A percentile compares a stretch with the other conserved stretches of the same genome.
phyloP scores from a whole-genome alignment of 2,797 vertebrate species.

The Protonibea diacanthus region DNA sequence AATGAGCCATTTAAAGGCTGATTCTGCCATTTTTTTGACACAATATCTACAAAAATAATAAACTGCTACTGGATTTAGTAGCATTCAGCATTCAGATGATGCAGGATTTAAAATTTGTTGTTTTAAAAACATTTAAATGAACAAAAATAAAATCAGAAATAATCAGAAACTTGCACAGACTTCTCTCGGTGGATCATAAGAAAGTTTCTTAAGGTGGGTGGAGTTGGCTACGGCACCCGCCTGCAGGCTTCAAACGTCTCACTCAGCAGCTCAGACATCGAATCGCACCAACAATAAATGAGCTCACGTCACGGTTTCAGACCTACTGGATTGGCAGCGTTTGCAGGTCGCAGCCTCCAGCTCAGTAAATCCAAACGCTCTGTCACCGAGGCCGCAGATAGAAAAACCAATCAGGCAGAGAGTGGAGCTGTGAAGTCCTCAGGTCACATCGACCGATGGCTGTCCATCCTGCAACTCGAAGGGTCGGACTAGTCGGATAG shows the following conservation, averaged over 20 bases:
- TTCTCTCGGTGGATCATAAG: not conserved
- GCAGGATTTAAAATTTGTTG: no score
- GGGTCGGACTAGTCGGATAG: not conserved
- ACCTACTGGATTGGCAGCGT: conserved; percentile 9
- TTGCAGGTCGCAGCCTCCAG: conserved; percentile 33
- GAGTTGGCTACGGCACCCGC: not conserved
- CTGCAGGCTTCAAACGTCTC: conserved; percentile 27
- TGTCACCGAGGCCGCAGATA: conserved; percentile 32
- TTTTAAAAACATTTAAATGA: not conserved
- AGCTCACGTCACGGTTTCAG: conserved; percentile 25
- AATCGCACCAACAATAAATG: conserved; percentile 21
- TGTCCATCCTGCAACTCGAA: conserved; percentile 1
- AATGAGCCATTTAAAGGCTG: not conserved
- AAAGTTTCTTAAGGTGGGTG: not conserved
- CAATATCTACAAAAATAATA: no score
- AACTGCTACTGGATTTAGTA: no score
- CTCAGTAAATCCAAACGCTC: conserved; percentile 9
- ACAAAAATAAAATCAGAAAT: not conserved
- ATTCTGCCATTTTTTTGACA: not conserved
- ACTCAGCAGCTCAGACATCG: conserved; percentile 32
- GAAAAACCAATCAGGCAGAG: conserved; percentile 57
- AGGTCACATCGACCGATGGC: conserved; percentile 27
- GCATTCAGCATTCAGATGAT: no score
- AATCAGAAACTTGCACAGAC: not conserved
- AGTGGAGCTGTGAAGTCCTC: conserved; percentile 32